These are phyloP conservation scores for Caradrina kadenii DNA, from an alignment of 2,888 invertebrate species.

Conservation along the genomic window DNA sequence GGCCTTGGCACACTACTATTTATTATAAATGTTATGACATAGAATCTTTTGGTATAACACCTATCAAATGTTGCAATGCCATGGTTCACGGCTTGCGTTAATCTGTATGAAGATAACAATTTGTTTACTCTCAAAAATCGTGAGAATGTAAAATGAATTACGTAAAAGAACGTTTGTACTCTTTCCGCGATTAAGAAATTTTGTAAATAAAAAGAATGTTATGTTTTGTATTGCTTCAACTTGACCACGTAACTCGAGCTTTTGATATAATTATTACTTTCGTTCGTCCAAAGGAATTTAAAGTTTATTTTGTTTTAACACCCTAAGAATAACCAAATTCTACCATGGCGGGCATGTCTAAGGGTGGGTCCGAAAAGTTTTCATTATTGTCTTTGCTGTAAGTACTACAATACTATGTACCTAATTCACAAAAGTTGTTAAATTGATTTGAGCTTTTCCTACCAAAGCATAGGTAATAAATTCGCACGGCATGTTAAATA, in stretches of 20 bases:
- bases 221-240: conserved; percentile 38
- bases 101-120: conserved; percentile 34
- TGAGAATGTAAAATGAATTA: conserved; percentile 48
- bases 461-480: not conserved
- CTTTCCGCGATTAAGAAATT: conserved; percentile 48
- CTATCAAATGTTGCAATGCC: conserved; percentile 57
- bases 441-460: not conserved
- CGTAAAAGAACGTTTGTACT: conserved; percentile 43
- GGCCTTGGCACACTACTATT: conserved; percentile 69
- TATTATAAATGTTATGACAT: conserved; percentile 52
- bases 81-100: conserved; percentile 33
- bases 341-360: no score
- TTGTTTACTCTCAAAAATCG: conserved; percentile 41
- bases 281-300: conserved; percentile 2
- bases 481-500: not conserved
- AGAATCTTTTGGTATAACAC: conserved; percentile 54
- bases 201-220: conserved; percentile 29
- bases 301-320: not conserved
- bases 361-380: not conserved
- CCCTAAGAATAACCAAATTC: not conserved
- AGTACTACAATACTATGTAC: not conserved
- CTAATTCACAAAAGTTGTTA: not conserved
- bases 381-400: not conserved
- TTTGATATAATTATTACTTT: conserved; percentile 14
- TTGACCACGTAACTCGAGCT: conserved; percentile 31